Evolutionary conservation across 2,888 invertebrate genomes (phyloP).

Genomic region (Drepanosiphum platanoidis): DNA sequence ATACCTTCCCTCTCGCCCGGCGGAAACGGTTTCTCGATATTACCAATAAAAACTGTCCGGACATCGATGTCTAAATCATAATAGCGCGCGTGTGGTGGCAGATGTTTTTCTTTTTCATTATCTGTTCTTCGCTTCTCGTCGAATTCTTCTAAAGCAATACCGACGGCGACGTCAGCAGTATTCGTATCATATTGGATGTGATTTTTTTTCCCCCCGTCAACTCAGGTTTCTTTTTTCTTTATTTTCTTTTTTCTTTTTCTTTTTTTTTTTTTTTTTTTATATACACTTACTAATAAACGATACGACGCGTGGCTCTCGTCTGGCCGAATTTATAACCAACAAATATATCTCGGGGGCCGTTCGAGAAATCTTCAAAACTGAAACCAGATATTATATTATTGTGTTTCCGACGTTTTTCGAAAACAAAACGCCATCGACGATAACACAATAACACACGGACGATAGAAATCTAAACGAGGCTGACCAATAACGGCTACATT

Average conservation of each 20-base stretch:
- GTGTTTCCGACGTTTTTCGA: not conserved
- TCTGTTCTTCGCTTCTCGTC: not conserved
- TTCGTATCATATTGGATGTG: constrained; percentile 8
- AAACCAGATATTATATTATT: not conserved
- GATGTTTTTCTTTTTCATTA: constrained; percentile 36
- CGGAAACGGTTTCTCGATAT: constrained; percentile 8
- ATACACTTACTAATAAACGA: not conserved
- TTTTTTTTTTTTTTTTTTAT: not conserved
- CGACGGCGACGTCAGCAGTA: constrained; percentile 27
- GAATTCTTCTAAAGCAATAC: constrained; percentile 21
- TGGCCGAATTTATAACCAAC: not conserved
- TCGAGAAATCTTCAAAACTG: not conserved
- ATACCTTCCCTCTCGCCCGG: not conserved
- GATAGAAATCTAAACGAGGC: not conserved
- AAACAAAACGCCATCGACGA: not conserved
- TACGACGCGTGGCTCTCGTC: not conserved
- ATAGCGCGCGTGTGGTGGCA: not conserved
- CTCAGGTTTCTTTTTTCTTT: too few relatives aligned
- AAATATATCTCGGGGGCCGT: not conserved
- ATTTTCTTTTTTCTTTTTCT: too few relatives aligned
- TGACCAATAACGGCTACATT: not conserved
- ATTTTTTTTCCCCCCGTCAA: not conserved
- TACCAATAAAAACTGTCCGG: constrained; percentile 39
- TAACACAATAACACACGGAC: too few relatives aligned
- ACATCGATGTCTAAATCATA: constrained; percentile 36